Evolutionary conservation across 92 coral and sea anemone genomes (phyloP).

Genomic region (Palythoa grandiflora): DNA sequence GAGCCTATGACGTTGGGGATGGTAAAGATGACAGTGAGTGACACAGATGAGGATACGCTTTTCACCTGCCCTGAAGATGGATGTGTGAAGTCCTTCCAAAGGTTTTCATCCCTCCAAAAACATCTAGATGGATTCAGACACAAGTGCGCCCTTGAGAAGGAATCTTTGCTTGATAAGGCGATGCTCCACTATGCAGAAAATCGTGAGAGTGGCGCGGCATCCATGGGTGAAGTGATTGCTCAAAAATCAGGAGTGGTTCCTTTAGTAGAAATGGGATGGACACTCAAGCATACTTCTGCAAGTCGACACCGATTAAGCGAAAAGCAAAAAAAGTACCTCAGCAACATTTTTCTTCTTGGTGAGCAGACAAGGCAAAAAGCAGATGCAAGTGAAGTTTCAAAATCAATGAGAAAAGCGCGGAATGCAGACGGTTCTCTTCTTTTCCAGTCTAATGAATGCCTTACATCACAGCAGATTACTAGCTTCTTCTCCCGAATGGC

Average conservation of each 20-base stretch:
- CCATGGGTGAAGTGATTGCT: not conserved
- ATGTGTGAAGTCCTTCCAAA: conserved; percentile 42
- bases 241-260: not conserved
- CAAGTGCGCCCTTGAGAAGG: not conserved
- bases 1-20: not conserved
- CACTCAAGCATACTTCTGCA: not conserved
- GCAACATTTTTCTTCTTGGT: not conserved
- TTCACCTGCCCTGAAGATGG: conserved; percentile 51
- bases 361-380: conserved; percentile 34
- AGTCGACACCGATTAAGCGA: not conserved
- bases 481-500: not conserved
- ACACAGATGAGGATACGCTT: conserved; percentile 48
- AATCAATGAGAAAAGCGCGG: conserved; percentile 27
- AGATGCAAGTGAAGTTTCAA: conserved; percentile 20
- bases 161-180: conserved; percentile 13
- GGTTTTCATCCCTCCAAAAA: conserved; percentile 44
- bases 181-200: not conserved
- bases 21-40: conserved; percentile 12
- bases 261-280: not conserved
- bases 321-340: not conserved
- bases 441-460: conserved; percentile 1
- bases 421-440: conserved; percentile 6
- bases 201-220: not conserved
- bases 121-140: conserved; percentile 18
- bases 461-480: not conserved